These are phyloP conservation scores for Philopotamus ludificatus DNA, from an alignment of 1,140 invertebrate species.

Conservation along the genomic window DNA sequence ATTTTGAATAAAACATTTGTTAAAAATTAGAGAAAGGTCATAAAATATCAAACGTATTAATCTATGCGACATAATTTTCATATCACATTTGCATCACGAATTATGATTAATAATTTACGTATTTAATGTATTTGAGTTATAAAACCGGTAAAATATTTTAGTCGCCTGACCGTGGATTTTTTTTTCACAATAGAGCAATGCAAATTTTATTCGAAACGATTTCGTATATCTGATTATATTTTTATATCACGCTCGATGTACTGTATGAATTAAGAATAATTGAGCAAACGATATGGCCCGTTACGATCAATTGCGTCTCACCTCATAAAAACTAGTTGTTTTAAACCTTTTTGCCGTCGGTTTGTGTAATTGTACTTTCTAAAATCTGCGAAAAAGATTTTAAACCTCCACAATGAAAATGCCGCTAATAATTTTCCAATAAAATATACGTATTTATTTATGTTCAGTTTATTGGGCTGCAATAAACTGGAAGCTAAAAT, in stretches of 20 bases:
- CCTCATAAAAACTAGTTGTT: slow-evolving; percentile 4
- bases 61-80: not conserved
- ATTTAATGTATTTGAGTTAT: not conserved
- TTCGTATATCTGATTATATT: not conserved
- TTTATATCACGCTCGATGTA: not conserved
- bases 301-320: slow-evolving; percentile 18
- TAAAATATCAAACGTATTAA: not conserved
- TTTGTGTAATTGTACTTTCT: slow-evolving; percentile 17
- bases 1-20: no score
- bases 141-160: not conserved
- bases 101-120: not conserved
- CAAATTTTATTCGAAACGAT: not conserved
- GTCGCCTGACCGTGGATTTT: not conserved
- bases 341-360: not conserved
- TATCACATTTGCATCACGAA: no score
- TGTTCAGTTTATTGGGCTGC: no score
- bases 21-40: not conserved
- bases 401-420: not conserved
- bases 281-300: slow-evolving; percentile 6
- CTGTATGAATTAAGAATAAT: not conserved
- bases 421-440: slow-evolving; percentile 3
- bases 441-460: no score
- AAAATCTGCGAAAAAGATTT: slow-evolving; percentile 14
- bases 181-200: not conserved
- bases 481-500: no score